Evolutionary conservation across 1,140 invertebrate genomes (phyloP).

Genomic region (Cydia amplana): DNA sequence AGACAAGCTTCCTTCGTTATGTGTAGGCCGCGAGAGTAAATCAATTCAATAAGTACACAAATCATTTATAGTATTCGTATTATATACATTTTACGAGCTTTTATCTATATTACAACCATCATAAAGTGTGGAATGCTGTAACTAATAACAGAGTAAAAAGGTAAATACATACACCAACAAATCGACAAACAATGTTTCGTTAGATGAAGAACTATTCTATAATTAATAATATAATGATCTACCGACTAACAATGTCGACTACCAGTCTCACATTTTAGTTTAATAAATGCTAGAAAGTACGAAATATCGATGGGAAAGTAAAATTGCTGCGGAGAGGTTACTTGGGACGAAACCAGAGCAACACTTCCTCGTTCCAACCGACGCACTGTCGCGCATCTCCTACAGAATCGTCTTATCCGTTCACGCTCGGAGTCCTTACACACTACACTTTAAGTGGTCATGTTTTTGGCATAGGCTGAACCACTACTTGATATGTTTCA

Average conservation of each 20-base stretch:
- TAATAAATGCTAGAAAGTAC: constrained; percentile 74
- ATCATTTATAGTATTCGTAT: constrained; percentile 56
- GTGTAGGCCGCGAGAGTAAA: constrained; percentile 69
- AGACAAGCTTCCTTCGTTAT: constrained; percentile 40
- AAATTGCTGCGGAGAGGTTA: constrained; percentile 64
- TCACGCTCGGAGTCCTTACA: constrained; percentile 60
- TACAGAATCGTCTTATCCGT: constrained; percentile 41
- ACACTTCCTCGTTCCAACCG: constrained; percentile 43
- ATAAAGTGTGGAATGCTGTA: constrained; percentile 66
- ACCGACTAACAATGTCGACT: constrained; percentile 77
- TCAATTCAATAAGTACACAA: constrained; percentile 52
- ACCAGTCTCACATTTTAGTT: constrained; percentile 79
- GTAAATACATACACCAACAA: constrained; percentile 66
- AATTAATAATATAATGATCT: constrained; percentile 73
- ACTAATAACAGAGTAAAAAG: constrained; percentile 63
- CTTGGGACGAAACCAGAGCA: constrained; percentile 71
- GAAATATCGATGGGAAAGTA: constrained; percentile 62
- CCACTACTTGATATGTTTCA: constrained; percentile 77
- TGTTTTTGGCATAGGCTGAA: constrained; percentile 63
- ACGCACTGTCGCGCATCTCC: constrained; percentile 38
- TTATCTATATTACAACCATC: constrained; percentile 72
- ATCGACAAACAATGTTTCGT: constrained; percentile 63
- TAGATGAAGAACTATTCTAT: constrained; percentile 73
- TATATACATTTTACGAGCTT: constrained; percentile 63
- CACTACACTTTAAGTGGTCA: constrained; percentile 70